These are phyloP conservation scores for Coptodon rendalli DNA, from an alignment of 2,113 vertebrate species.

Conservation along the genomic window DNA sequence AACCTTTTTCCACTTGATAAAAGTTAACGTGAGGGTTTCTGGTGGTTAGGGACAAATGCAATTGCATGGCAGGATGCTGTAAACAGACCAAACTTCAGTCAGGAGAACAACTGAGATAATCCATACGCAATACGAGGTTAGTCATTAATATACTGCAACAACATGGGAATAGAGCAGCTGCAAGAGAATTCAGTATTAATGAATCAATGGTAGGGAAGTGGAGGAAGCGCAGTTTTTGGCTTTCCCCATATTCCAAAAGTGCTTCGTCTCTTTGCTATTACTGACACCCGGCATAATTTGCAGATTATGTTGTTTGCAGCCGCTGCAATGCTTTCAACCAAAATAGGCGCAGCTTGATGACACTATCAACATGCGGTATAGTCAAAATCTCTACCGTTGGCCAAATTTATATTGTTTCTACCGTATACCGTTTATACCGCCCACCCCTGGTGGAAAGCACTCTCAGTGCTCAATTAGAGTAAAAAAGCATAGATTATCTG, in stretches of 20 bases:
- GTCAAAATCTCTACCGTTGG: not conserved
- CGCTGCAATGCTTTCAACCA: not conserved
- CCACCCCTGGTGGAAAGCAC: not conserved
- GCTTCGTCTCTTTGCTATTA: too few relatives aligned
- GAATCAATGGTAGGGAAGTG: too few relatives aligned
- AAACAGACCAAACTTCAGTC: not conserved
- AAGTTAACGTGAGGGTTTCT: not conserved
- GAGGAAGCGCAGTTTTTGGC: too few relatives aligned
- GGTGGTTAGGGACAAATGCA: not conserved
- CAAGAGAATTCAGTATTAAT: too few relatives aligned
- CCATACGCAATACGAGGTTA: too few relatives aligned
- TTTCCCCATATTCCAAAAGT: too few relatives aligned
- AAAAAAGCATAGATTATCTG: not conserved
- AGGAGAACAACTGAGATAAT: too few relatives aligned
- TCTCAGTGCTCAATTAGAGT: not conserved
- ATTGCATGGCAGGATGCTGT: not conserved
- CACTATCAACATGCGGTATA: not conserved
- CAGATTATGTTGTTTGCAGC: too few relatives aligned
- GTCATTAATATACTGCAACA: too few relatives aligned
- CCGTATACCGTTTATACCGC: not conserved
- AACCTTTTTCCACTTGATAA: not conserved
- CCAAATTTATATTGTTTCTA: not conserved
- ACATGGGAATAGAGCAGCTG: too few relatives aligned
- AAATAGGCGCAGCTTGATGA: not conserved
- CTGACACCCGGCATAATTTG: too few relatives aligned